Conservation (phyloP, 2,797 vertebrate species). For the Tapera naevia region DNA sequence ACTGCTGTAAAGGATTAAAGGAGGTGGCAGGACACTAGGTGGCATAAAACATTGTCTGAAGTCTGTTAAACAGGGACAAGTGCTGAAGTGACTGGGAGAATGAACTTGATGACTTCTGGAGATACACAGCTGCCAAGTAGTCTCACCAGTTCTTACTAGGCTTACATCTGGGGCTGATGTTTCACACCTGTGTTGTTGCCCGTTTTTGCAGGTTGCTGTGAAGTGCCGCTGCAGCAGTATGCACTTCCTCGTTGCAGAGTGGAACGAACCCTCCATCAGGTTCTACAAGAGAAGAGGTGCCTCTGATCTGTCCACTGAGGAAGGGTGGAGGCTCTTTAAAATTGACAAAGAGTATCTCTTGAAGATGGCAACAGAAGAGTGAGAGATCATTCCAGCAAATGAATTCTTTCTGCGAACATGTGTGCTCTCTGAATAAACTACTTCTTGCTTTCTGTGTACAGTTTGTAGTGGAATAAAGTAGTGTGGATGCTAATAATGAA, state of each 20-base stretch:
- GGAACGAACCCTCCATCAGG: constrained; percentile 91
- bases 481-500: constrained; percentile 73
- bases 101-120: not conserved
- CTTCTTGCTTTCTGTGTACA: constrained; percentile 70
- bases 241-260: constrained; percentile 94
- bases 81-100: not conserved
- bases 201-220: constrained; percentile 83
- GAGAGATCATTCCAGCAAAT: constrained; percentile 64
- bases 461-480: constrained; percentile 75
- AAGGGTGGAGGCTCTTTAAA: constrained; percentile 95
- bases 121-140: not conserved
- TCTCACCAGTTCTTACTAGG: accelerated
- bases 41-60: not conserved
- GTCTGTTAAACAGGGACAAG: not conserved
- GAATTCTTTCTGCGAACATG: constrained; percentile 5
- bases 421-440: constrained; percentile 62
- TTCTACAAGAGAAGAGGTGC: constrained; percentile 96
- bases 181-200: not conserved
- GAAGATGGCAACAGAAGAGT: constrained; percentile 93
- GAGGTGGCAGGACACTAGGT: not conserved
- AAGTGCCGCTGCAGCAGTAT: constrained; percentile 92
- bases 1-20: not conserved
- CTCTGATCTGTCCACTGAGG: constrained; percentile 91
- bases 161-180: not conserved
- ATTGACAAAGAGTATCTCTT: constrained; percentile 89